These are phyloP conservation scores for Glossophaga mutica DNA, from an alignment of 2,797 vertebrate genomes.

Conservation along the genomic window DNA sequence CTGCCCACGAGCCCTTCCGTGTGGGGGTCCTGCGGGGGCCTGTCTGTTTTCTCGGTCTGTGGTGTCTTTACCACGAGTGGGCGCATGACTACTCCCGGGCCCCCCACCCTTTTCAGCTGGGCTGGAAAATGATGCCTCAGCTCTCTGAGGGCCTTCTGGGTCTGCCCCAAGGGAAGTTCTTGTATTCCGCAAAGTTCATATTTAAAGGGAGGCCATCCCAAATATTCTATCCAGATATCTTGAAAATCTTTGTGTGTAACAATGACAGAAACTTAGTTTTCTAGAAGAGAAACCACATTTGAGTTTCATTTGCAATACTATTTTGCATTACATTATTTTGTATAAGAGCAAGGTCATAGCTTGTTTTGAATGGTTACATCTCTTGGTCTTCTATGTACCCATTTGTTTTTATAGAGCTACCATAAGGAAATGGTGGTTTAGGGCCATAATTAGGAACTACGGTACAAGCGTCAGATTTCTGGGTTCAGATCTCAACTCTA, in stretches of 20 bases:
- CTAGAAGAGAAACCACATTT: background rate
- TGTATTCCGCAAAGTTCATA: background rate
- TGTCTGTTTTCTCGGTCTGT: background rate
- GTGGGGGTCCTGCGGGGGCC: background rate
- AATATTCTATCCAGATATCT: background rate
- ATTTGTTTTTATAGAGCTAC: background rate
- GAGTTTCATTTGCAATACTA: background rate
- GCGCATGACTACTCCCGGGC: background rate
- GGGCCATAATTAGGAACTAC: background rate
- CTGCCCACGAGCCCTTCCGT: background rate
- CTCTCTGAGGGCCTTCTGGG: background rate
- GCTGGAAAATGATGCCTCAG: background rate
- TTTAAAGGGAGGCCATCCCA: background rate
- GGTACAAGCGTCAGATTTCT: background rate
- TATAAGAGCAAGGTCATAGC: background rate
- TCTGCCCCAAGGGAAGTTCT: background rate
- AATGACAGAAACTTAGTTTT: background rate
- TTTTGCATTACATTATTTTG: background rate
- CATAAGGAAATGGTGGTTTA: background rate
- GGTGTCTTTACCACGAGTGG: background rate
- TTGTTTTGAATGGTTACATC: constrained; percentile 2
- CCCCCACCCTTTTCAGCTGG: background rate
- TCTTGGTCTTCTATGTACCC: background rate
- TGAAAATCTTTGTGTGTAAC: background rate
- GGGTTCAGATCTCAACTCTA: background rate